Evolutionary conservation across 2,113 vertebrate species (phyloP).

Genomic region (Nannospalax galili): DNA sequence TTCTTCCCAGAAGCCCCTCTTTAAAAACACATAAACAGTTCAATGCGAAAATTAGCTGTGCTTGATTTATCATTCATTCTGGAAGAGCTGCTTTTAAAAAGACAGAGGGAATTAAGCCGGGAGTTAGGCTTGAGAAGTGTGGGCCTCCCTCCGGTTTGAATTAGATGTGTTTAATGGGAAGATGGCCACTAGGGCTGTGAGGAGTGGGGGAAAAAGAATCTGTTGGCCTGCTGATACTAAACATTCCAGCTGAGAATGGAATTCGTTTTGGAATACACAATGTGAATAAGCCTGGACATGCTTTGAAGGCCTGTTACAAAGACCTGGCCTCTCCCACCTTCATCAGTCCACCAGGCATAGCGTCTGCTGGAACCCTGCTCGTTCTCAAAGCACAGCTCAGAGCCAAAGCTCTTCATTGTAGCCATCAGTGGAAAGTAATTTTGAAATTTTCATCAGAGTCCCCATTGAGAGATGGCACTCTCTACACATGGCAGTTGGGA

Average conservation of each 20-base stretch:
- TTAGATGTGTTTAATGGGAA: slow-evolving; percentile 77
- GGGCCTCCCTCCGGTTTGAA: slow-evolving; percentile 68
- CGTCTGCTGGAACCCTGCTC: slow-evolving; percentile 56
- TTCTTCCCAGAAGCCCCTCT: slow-evolving; percentile 79
- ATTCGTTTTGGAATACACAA: slow-evolving; percentile 73
- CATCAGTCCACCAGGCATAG: slow-evolving; percentile 39
- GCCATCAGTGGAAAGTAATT: slow-evolving; percentile 54
- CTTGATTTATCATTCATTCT: slow-evolving; percentile 77
- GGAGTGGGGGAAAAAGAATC: slow-evolving; percentile 51
- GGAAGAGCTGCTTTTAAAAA: slow-evolving; percentile 77
- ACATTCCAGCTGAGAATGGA: slow-evolving; percentile 66
- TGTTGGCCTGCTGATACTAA: slow-evolving; percentile 67
- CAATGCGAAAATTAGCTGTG: slow-evolving; percentile 78
- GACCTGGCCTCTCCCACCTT: slow-evolving; percentile 48
- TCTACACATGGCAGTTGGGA: not conserved
- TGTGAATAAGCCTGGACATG: slow-evolving; percentile 61
- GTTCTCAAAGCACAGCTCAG: slow-evolving; percentile 65
- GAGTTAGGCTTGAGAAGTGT: slow-evolving; percentile 50
- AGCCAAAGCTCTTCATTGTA: slow-evolving; percentile 58
- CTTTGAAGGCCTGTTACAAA: slow-evolving; percentile 68
- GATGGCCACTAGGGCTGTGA: slow-evolving; percentile 33
- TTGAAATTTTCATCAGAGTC: slow-evolving; percentile 60
- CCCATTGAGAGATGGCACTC: not conserved
- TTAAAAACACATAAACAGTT: slow-evolving; percentile 82
- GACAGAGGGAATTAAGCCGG: slow-evolving; percentile 73